phyloP scores from a whole-genome alignment of 30 jellyfish, hydroid and myxozoan genomes.

The Nemopilema nomurai region DNA sequence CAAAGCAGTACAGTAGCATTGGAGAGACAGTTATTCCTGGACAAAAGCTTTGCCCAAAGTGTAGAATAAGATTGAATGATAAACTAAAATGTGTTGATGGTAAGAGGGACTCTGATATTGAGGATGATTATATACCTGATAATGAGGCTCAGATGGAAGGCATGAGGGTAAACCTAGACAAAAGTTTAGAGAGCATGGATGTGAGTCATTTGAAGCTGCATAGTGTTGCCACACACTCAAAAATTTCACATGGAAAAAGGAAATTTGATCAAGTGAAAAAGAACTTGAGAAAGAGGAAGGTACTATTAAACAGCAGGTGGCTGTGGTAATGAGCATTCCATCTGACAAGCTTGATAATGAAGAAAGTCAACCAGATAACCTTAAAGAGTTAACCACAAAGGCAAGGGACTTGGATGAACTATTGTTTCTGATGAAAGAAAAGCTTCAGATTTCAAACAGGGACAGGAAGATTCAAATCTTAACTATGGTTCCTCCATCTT shows the following conservation, averaged over 20 bases:
- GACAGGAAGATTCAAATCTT: conserved; percentile 3
- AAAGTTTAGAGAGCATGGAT: background rate
- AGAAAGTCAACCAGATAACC: background rate
- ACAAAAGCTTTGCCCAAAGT: background rate
- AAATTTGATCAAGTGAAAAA: background rate
- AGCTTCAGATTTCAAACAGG: conserved; percentile 27
- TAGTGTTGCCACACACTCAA: background rate
- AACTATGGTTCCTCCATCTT: conserved; percentile 18
- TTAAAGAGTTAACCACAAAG: conserved; percentile 1
- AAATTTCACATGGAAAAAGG: background rate
- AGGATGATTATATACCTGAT: background rate
- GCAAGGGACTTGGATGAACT: conserved; percentile 9
- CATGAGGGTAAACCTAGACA: background rate
- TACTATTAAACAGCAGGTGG: background rate
- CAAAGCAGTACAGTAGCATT: background rate
- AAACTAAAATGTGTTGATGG: background rate
- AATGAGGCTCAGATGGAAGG: background rate
- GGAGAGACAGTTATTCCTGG: background rate
- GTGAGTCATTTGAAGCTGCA: background rate
- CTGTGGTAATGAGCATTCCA: background rate
- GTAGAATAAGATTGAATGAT: background rate
- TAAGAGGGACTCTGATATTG: background rate
- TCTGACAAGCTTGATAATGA: background rate
- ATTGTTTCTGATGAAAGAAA: conserved; percentile 13
- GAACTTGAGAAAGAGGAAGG: background rate